Evolutionary conservation across 2,797 vertebrate species (phyloP).

Genomic region (Alca torda): DNA sequence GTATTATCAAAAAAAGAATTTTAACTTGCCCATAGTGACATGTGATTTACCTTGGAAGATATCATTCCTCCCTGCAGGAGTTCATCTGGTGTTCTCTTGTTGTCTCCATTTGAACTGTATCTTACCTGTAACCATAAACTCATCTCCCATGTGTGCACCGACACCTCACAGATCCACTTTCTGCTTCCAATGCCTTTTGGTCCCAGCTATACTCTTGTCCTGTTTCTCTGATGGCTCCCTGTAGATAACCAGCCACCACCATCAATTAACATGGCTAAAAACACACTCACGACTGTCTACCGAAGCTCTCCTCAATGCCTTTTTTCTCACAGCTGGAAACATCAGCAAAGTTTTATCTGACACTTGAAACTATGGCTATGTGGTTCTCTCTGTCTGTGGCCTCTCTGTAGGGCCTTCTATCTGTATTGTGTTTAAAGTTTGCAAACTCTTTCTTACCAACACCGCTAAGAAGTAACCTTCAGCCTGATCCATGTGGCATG

Average conservation of each 20-base stretch:
- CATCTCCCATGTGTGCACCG: not conserved
- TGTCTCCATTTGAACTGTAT: not conserved
- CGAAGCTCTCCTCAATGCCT: not conserved
- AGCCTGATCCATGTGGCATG: not conserved
- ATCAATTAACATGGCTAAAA: not conserved
- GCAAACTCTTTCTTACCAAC: not conserved
- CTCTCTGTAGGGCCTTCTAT: not conserved
- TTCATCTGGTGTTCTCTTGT: not conserved
- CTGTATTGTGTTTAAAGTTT: not conserved
- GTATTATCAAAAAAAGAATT: not conserved
- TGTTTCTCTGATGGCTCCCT: not conserved
- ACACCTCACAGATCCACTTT: not conserved
- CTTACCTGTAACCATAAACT: not conserved
- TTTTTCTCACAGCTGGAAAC: not conserved
- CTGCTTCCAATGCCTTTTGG: not conserved
- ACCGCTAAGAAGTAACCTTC: not conserved
- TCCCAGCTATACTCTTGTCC: not conserved
- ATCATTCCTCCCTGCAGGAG: not conserved
- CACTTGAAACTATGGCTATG: not conserved
- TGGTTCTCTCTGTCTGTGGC: accelerated
- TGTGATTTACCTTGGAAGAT: not conserved
- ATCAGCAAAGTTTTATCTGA: not conserved
- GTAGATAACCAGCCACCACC: not conserved
- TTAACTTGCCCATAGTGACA: not conserved
- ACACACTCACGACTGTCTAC: not conserved